Conservation (phyloP, 2,797 vertebrate genomes). For the Chromobotia macracanthus region DNA sequence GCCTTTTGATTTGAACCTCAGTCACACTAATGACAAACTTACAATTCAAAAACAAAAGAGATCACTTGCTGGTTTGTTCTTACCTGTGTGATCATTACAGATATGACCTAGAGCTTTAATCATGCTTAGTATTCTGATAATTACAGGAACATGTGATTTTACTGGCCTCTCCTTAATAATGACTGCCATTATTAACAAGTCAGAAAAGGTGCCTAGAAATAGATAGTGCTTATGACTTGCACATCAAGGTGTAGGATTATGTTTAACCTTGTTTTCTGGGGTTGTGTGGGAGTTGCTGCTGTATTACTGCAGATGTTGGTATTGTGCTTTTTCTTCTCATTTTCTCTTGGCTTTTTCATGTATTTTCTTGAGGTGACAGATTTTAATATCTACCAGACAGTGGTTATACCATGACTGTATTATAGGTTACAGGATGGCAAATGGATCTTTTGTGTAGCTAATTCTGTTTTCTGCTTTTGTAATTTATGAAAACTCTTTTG, state of each 20-base stretch:
- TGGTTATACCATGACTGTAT: background rate
- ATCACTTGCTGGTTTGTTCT: background rate
- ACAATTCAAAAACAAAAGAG: background rate
- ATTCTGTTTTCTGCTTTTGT: background rate
- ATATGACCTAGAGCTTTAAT: background rate
- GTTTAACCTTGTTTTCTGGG: constrained; percentile 11
- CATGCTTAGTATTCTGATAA: background rate
- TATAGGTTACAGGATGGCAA: background rate
- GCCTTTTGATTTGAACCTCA: background rate
- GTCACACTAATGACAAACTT: background rate
- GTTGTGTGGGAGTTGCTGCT: constrained; percentile 7
- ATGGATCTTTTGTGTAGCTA: background rate
- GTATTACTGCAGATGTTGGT: constrained; percentile 21
- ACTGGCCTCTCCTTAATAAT: background rate
- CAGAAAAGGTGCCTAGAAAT: constrained; percentile 12
- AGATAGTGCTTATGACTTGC: background rate
- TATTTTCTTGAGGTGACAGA: constrained; percentile 6
- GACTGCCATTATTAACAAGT: background rate
- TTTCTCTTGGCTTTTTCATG: background rate
- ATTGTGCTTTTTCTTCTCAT: background rate
- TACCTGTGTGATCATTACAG: background rate
- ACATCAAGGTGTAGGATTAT: background rate
- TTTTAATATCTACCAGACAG: constrained; percentile 13
- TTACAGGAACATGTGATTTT: background rate
- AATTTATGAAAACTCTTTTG: background rate